These are phyloP conservation scores for Telmatochromis sp. DNA, from an alignment of 2,113 vertebrate genomes.

Conservation along the genomic window DNA sequence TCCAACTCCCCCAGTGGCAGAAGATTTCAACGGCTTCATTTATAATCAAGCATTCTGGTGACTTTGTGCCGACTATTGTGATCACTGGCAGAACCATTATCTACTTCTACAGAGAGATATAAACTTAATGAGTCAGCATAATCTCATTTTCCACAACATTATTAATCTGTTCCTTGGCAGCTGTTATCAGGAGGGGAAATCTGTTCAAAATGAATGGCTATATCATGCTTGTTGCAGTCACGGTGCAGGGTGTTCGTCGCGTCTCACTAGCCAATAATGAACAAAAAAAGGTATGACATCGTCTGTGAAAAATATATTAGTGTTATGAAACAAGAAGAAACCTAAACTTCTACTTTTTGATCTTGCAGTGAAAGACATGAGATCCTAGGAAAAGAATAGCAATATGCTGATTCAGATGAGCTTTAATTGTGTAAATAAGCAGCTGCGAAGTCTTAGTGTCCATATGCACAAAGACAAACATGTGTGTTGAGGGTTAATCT, in stretches of 20 bases:
- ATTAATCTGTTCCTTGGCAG: constrained; percentile 46
- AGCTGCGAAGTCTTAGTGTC: not conserved
- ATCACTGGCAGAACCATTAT: constrained; percentile 38
- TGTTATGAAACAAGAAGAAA: not conserved
- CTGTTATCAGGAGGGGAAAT: constrained; percentile 28
- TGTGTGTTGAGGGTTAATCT: not conserved
- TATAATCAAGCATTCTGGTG: constrained; percentile 9
- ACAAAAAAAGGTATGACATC: not conserved
- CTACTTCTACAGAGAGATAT: constrained; percentile 41
- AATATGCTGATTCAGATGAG: not conserved
- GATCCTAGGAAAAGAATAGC: not conserved
- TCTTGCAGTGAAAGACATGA: not conserved
- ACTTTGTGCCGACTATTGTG: constrained; percentile 23
- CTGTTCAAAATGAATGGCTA: constrained; percentile 5
- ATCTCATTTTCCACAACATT: constrained; percentile 59
- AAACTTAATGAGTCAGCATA: constrained; percentile 52
- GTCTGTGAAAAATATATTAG: not conserved
- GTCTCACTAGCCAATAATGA: not conserved
- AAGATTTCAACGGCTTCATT: constrained; percentile 3
- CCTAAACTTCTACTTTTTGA: not conserved
- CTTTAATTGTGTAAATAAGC: not conserved
- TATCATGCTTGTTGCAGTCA: constrained; percentile 5
- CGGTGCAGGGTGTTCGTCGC: not conserved
- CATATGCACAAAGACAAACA: not conserved
- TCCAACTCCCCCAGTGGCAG: not conserved